Conservation (phyloP, 2,113 vertebrate species). For the Cichladusa arquata region DNA sequence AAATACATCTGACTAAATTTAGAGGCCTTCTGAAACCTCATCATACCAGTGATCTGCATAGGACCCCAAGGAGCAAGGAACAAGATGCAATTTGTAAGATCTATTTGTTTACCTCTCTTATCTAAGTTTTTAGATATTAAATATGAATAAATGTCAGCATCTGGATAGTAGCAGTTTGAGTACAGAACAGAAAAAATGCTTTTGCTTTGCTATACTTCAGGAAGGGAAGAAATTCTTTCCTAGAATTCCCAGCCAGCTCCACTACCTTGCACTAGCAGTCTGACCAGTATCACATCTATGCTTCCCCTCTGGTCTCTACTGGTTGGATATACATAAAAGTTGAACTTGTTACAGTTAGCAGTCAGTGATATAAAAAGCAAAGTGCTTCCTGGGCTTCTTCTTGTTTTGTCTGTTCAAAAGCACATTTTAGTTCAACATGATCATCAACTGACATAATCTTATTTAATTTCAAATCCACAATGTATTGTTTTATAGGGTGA, state of each 20-base stretch:
- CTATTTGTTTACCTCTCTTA: neutral
- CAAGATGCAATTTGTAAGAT: neutral
- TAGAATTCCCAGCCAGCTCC: neutral
- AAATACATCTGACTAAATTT: neutral
- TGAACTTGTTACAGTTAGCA: neutral
- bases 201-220: neutral
- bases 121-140: neutral
- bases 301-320: neutral
- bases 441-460: neutral
- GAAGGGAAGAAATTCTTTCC: neutral
- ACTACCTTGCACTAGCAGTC: neutral
- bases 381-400: neutral
- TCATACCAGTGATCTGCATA: neutral
- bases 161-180: neutral
- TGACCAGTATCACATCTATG: neutral
- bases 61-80: neutral
- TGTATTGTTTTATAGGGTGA: neutral
- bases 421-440: neutral
- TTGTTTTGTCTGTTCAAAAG: neutral
- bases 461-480: neutral
- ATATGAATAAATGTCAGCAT: neutral
- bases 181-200: neutral
- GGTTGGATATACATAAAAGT: neutral
- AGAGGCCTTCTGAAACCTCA: neutral
- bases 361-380: neutral